Percentiles rank a stretch among this genome's conserved stretches.
Conservation (phyloP, 2,113 vertebrate genomes). For the Sinocyclocheilus anophthalmus region DNA sequence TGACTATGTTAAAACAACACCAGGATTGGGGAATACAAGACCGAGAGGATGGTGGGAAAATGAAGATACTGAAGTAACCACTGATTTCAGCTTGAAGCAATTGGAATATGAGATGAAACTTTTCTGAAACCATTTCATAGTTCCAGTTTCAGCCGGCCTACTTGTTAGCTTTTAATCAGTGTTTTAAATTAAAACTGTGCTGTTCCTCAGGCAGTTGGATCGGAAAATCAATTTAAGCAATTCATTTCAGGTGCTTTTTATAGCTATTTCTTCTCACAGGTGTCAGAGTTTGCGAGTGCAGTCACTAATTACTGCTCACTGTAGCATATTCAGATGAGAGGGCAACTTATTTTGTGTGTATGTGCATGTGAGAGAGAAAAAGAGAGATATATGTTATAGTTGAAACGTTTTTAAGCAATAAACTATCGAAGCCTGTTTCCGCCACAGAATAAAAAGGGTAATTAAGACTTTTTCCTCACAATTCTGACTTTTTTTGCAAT, state of each 20-base stretch:
- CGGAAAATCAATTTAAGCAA: conserved; percentile 63
- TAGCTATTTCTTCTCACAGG: conserved; percentile 55
- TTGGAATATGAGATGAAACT: conserved; percentile 25
- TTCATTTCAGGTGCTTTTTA: conserved; percentile 63
- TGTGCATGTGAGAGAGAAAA: neutral
- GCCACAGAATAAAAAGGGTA: neutral
- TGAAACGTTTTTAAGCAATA: neutral
- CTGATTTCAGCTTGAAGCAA: neutral
- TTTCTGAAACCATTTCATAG: conserved; percentile 30
- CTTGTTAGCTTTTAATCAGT: conserved; percentile 63
- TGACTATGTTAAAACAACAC: neutral
- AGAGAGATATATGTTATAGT: neutral
- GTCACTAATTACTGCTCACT: conserved; percentile 58
- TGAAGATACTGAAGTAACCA: conserved; percentile 7
- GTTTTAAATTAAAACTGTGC: conserved; percentile 54
- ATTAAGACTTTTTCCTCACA: neutral
- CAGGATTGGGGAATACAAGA: conserved; percentile 23
- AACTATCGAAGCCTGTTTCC: neutral
- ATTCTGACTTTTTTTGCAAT: neutral
- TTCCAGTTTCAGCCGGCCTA: conserved; percentile 54
- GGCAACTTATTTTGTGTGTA: conserved; percentile 25
- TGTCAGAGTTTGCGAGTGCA: conserved; percentile 51
- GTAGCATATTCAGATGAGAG: conserved; percentile 29
- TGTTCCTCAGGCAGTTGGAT: conserved; percentile 59
- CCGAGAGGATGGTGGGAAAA: conserved; percentile 17